A percentile compares a stretch with the other conserved stretches of the same genome.
Conservation (phyloP, 2,888 invertebrate species). For the Leuctra nigra region DNA sequence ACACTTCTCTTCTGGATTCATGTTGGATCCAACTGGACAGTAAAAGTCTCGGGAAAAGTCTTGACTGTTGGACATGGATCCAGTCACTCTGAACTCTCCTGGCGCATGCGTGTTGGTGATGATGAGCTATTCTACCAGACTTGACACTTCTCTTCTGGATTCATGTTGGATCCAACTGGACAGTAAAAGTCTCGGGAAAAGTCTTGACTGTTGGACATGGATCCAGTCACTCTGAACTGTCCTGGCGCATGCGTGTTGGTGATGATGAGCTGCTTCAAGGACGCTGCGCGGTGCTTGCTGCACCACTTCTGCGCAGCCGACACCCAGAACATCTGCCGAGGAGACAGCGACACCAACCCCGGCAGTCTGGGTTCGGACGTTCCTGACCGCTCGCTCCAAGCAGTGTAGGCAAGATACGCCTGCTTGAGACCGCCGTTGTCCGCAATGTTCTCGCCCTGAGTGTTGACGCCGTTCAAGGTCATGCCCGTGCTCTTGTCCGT, state of each 20-base stretch:
- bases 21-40: too few species aligned
- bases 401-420: slow-evolving; percentile 76
- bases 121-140: slow-evolving; percentile 50
- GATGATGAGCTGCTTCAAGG: slow-evolving; percentile 69
- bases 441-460: slow-evolving; percentile 92
- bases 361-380: slow-evolving; percentile 59
- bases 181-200: slow-evolving; percentile 57
- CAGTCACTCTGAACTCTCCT: too few species aligned
- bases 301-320: slow-evolving; percentile 83
- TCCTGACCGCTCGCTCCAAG: slow-evolving; percentile 62
- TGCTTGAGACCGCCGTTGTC: slow-evolving; percentile 92
- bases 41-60: too few species aligned
- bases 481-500: slow-evolving; percentile 69
- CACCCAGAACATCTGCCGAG: slow-evolving; percentile 70
- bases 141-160: slow-evolving; percentile 52
- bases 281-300: slow-evolving; percentile 64
- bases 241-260: slow-evolving; percentile 57
- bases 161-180: slow-evolving; percentile 52
- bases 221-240: slow-evolving; percentile 52
- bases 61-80: too few species aligned
- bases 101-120: too few species aligned
- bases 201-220: slow-evolving; percentile 53
- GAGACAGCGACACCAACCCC: slow-evolving; percentile 47
- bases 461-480: slow-evolving; percentile 81
- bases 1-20: too few species aligned